Percentiles rank a stretch among this genome's conserved stretches.
phyloP scores from a whole-genome alignment of 2,113 vertebrate species.

The Merops nubicus region DNA sequence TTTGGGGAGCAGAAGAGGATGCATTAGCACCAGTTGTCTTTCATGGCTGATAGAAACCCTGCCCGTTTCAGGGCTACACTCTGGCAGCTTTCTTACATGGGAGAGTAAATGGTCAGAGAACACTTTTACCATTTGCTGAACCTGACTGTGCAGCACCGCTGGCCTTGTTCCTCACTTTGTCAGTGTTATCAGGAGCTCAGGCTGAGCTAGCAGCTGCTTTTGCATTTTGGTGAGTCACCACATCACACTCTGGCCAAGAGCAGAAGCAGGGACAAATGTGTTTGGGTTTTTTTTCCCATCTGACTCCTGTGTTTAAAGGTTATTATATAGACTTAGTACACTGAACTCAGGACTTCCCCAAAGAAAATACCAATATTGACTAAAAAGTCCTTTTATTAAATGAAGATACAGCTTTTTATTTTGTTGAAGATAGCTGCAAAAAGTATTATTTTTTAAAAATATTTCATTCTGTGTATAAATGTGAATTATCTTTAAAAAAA shows the following conservation, averaged over 20 bases:
- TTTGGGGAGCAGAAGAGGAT: background rate
- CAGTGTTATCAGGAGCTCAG: background rate
- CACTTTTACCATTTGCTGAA: background rate
- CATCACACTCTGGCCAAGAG: background rate
- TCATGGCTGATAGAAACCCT: background rate
- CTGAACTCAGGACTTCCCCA: background rate
- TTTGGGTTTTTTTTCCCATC: background rate
- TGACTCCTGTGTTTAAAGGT: background rate
- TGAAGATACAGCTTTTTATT: background rate
- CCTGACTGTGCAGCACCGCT: background rate
- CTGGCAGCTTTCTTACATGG: background rate
- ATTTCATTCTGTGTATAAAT: background rate
- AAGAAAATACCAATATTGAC: background rate
- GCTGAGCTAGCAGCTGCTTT: background rate
- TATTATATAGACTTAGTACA: background rate
- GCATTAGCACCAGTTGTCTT: background rate
- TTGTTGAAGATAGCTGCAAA: background rate
- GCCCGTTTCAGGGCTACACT: background rate
- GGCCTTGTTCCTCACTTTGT: background rate
- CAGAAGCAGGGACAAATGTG: background rate
- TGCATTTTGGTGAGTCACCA: background rate
- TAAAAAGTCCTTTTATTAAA: background rate
- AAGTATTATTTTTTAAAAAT: background rate
- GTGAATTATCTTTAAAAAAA: background rate
- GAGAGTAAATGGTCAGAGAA: background rate